phyloP scores from a whole-genome alignment of 2,888 invertebrate species.

The Xylota segnis region DNA sequence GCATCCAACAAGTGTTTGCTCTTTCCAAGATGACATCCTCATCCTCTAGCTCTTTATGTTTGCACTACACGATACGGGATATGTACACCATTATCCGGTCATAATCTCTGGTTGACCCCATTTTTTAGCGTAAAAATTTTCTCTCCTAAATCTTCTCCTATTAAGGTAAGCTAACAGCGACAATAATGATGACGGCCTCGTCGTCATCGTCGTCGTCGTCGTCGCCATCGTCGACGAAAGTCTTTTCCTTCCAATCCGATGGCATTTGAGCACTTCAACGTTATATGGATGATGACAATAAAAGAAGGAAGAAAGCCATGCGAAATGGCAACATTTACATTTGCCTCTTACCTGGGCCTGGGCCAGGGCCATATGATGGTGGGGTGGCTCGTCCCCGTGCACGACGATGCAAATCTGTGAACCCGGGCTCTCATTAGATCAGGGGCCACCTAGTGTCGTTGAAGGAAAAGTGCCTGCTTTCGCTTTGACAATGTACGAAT shows the following conservation, averaged over 20 bases:
- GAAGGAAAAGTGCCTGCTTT: constrained; percentile 57
- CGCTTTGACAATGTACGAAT: constrained; percentile 64
- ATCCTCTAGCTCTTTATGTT: constrained; percentile 42
- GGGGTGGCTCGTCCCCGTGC: neutral
- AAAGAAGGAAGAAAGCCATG: constrained; percentile 28
- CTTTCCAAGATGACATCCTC: constrained; percentile 28
- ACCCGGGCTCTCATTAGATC: constrained; percentile 64
- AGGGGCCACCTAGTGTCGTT: constrained; percentile 61
- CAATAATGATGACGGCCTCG: constrained; percentile 26
- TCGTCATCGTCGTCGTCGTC: neutral
- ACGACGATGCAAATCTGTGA: constrained; percentile 66
- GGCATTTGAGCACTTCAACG: constrained; percentile 23
- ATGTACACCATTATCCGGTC: constrained; percentile 67
- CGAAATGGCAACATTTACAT: constrained; percentile 53
- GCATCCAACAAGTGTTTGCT: constrained; percentile 61
- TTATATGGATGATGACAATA: constrained; percentile 22
- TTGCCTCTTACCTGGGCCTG: constrained; percentile 46
- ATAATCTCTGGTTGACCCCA: constrained; percentile 70
- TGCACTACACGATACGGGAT: constrained; percentile 47
- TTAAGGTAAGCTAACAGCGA: constrained; percentile 61
- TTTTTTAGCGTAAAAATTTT: constrained; percentile 58
- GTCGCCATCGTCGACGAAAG: constrained; percentile 41
- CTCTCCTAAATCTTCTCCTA: constrained; percentile 66
- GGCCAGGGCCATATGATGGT: neutral
- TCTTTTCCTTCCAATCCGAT: constrained; percentile 19